These are phyloP conservation scores for Spinus olivaceus DNA, from an alignment of 2,797 vertebrate species.

Conservation along the genomic window DNA sequence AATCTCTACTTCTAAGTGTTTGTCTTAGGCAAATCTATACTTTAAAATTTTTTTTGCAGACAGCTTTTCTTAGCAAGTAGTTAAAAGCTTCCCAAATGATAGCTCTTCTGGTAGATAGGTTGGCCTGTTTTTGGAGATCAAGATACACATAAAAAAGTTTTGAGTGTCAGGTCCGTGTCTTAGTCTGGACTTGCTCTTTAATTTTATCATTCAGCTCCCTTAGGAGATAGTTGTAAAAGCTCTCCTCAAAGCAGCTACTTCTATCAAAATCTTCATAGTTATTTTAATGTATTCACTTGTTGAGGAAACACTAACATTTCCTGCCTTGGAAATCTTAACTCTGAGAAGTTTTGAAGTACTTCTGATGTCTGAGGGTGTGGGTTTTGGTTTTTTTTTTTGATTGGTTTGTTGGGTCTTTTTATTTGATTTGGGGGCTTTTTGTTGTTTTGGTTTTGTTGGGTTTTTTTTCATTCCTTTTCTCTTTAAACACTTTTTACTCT, in stretches of 20 bases:
- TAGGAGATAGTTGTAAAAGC: background rate
- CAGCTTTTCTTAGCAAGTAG: conserved; percentile 83
- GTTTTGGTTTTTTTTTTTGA: fast-evolving
- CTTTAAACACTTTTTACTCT: background rate
- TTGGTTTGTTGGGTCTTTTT: background rate
- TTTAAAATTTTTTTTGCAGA: conserved; percentile 51
- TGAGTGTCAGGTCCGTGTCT: conserved; percentile 85
- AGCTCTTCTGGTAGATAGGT: conserved; percentile 83
- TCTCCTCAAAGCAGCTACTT: background rate
- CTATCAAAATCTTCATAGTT: background rate
- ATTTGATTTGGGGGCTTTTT: background rate
- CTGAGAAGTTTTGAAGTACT: background rate
- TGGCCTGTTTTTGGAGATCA: conserved; percentile 78
- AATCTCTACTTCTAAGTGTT: background rate
- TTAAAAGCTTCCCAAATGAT: conserved; percentile 82
- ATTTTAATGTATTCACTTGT: background rate
- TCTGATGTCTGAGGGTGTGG: background rate
- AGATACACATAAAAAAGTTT: conserved; percentile 84
- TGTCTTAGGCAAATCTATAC: background rate
- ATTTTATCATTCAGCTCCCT: background rate
- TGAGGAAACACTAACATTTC: background rate
- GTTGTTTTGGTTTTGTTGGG: background rate
- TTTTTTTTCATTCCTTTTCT: background rate
- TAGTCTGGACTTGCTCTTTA: background rate
- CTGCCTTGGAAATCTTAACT: background rate